Percentiles rank a stretch among this genome's conserved stretches.
Evolutionary conservation across 2,113 vertebrate genomes (phyloP).

Genomic region (Oncorhynchus keta): DNA sequence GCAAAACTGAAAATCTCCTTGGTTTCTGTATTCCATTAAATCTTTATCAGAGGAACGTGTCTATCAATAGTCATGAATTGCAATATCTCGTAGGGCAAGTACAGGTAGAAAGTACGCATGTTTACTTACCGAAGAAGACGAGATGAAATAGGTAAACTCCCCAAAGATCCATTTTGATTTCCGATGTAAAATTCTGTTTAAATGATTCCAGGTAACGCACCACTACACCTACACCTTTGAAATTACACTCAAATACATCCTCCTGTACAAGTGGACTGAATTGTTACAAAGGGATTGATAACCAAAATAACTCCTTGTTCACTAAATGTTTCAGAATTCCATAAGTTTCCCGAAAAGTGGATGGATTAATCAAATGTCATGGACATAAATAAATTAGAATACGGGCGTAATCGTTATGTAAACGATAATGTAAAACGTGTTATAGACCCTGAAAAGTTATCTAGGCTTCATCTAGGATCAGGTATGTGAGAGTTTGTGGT

Average conservation of each 20-base stretch:
- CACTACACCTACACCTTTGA: conserved; percentile 22
- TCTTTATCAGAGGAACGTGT: not conserved
- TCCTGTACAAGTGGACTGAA: not conserved
- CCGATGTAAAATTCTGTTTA: conserved; percentile 1
- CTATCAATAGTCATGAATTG: not conserved
- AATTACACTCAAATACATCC: conserved; percentile 43
- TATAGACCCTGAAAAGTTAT: not conserved
- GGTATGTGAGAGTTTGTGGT: not conserved
- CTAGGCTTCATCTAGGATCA: not conserved
- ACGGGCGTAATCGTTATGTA: not conserved
- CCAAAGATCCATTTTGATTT: conserved; percentile 70
- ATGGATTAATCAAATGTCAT: not conserved
- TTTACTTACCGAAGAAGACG: conserved; percentile 67
- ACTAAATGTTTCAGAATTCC: not conserved
- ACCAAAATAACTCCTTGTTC: not conserved
- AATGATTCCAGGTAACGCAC: conserved; percentile 25
- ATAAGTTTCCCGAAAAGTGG: not conserved
- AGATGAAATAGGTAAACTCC: conserved; percentile 73
- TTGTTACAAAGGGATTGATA: not conserved
- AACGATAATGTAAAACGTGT: not conserved
- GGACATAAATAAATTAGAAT: not conserved
- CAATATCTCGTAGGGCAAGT: not conserved
- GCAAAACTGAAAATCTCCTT: not conserved
- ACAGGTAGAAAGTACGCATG: too few relatives aligned
- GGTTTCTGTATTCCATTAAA: not conserved